phyloP scores from a whole-genome alignment of 2,888 invertebrate genomes.

The Pyrrhosoma nymphula region DNA sequence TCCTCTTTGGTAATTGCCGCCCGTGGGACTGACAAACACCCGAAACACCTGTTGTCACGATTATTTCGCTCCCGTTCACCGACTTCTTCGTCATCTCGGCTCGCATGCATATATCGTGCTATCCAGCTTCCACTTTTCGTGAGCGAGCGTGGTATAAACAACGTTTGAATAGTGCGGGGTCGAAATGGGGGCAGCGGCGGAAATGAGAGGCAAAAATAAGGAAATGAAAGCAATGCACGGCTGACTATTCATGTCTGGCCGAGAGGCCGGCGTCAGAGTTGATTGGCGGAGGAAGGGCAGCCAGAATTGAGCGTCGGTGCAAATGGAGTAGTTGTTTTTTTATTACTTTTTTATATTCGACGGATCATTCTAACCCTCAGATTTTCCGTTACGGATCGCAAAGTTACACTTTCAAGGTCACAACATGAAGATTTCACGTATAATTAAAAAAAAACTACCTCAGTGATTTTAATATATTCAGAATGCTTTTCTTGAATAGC shows the following conservation, averaged over 20 bases:
- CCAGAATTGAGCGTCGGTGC: not conserved
- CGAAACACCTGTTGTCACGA: slow-evolving; percentile 34
- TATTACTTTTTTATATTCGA: not conserved
- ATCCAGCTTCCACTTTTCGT: not conserved
- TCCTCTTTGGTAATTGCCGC: slow-evolving; percentile 23
- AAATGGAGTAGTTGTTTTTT: not conserved
- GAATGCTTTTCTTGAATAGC: too few relatives aligned
- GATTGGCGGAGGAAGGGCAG: not conserved
- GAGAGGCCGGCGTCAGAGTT: not conserved
- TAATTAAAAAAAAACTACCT: too few relatives aligned
- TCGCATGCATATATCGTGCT: not conserved
- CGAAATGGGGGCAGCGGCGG: not conserved
- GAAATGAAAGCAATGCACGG: not conserved
- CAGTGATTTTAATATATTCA: too few relatives aligned
- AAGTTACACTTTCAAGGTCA: not conserved
- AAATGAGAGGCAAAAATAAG: not conserved
- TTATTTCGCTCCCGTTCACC: not conserved
- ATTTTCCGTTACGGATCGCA: too few relatives aligned
- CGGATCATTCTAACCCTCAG: too few relatives aligned
- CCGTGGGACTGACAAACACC: slow-evolving; percentile 33
- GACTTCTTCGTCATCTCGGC: not conserved
- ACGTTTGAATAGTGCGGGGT: not conserved
- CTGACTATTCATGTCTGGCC: not conserved
- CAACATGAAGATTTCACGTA: too few relatives aligned
- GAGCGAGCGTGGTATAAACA: not conserved